Percentiles rank a stretch among this genome's conserved stretches.
Conservation (phyloP, 2,888 invertebrate genomes). For the Aromia moschata region DNA sequence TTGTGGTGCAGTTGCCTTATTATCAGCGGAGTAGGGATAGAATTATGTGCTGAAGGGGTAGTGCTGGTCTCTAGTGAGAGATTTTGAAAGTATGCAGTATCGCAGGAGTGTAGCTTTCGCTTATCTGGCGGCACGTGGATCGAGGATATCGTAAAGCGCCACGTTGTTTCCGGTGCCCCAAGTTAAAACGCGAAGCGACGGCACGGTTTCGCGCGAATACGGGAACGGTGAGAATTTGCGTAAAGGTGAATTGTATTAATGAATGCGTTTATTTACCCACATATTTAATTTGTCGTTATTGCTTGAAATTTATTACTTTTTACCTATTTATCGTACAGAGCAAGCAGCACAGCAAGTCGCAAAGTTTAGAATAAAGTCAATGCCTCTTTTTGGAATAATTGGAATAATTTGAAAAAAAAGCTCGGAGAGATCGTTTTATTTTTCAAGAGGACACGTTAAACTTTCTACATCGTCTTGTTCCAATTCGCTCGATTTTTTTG, state of each 20-base stretch:
- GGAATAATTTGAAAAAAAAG: no score
- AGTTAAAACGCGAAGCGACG: neutral
- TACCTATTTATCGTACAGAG: no score
- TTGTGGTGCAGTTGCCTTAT: slow-evolving; percentile 48
- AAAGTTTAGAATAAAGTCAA: no score
- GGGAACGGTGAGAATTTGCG: neutral
- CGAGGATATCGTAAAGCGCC: slow-evolving; percentile 46
- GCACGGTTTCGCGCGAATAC: neutral
- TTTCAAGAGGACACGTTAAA: no score
- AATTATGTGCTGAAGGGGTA: slow-evolving; percentile 32
- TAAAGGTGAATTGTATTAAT: neutral
- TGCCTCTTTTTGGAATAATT: no score
- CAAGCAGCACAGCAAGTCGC: no score
- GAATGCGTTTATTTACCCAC: no score
- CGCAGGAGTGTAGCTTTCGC: slow-evolving; percentile 35
- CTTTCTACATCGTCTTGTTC: no score
- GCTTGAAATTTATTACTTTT: no score
- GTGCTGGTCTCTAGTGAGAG: slow-evolving; percentile 60
- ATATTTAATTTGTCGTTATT: no score
- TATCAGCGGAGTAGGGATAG: slow-evolving; percentile 42
- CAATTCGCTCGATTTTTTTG: no score
- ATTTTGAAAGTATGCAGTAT: slow-evolving; percentile 37
- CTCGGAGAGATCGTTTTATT: no score
- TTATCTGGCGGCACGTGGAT: slow-evolving; percentile 42
- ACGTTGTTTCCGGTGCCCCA: slow-evolving; percentile 43